Base-by-base conservation (phyloP, 2,888 invertebrate genomes). In the Agonopterix subpropinquella region DNA sequence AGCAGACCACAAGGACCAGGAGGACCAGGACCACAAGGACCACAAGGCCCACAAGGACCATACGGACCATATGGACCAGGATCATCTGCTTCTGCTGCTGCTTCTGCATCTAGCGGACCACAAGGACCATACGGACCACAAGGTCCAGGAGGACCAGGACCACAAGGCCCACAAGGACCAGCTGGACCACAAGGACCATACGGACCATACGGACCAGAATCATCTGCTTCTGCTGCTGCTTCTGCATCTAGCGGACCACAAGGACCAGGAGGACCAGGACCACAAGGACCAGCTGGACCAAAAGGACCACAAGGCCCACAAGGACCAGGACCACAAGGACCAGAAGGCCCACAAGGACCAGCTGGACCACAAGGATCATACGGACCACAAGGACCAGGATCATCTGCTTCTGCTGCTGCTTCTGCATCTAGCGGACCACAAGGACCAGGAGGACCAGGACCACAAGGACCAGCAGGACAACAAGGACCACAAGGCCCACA, bases 41-140 rank as follows among this genome's bases (percentile, higher is more conserved):
- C 39, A 10, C 10, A 10, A n/a, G 43, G 43, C 2, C 9, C 35
- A n/a, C n/a, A n/a, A n/a, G n/a, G n/a, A 37, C n/a, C n/a, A n/a
- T n/a, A n/a, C 15, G 37, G 37, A 44, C 36, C 15, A 15, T 3
- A 15, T 2, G 44, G 44, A 44, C 11, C 36, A 36, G 46, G 39
- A 44, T 39, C 43, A 47, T 47, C 52, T 13, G 37, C 39, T 37
- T 49, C 41, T 8, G 56, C 53, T 18, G 41, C 54, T 1, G 46
- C 57, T 15, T 49, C 55, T 13, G 2, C 37, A 2, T 37, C 37
- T 37, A n/a, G 10, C 39, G 53, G 53, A 47, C 48, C 50, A 58
- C 1, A 43, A 5, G 53, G 51, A 18, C 47, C 42, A 36, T 37
- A 37, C 37, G 36, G 44, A 9, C 18, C 18, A 28, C 11, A 8